A percentile compares a stretch with the other conserved stretches of the same genome.
Evolutionary conservation across 2,113 vertebrate species (phyloP).

Genomic region (Scytalopus superciliaris): DNA sequence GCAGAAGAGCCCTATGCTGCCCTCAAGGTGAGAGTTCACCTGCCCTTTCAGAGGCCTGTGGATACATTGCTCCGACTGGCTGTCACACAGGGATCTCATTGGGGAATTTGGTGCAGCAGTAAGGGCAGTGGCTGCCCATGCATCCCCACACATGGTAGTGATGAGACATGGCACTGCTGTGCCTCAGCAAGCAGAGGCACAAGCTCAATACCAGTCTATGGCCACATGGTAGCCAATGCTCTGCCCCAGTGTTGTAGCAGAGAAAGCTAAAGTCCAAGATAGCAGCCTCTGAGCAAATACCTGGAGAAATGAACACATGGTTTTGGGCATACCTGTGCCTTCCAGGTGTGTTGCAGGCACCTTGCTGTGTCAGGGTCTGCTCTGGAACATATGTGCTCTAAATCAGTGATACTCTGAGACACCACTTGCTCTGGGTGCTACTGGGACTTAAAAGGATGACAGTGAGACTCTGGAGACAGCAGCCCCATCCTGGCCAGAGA

Average conservation of each 20-base stretch:
- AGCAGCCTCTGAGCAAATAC: background rate
- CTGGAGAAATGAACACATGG: background rate
- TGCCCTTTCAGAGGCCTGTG: background rate
- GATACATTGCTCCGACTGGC: background rate
- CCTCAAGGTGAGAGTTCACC: background rate
- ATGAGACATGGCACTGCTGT: background rate
- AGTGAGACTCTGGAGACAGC: background rate
- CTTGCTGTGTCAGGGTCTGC: background rate
- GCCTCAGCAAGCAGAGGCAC: background rate
- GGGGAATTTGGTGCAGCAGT: background rate
- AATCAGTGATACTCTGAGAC: background rate
- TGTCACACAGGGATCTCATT: background rate
- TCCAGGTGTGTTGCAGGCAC: background rate
- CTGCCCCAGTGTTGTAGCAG: rapidly evolving
- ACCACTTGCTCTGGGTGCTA: background rate
- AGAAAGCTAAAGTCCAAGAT: background rate
- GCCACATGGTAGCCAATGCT: background rate
- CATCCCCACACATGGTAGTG: rapidly evolving
- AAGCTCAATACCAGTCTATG: background rate
- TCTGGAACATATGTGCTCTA: background rate
- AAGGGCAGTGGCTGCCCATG: background rate
- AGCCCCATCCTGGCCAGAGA: background rate
- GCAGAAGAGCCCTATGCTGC: background rate
- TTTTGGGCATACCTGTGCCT: background rate
- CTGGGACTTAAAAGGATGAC: background rate